A percentile compares a stretch with the other conserved stretches of the same genome.
Evolutionary conservation across 92 coral and sea anemone species (phyloP).

Genomic region (Galaxea fascicularis): DNA sequence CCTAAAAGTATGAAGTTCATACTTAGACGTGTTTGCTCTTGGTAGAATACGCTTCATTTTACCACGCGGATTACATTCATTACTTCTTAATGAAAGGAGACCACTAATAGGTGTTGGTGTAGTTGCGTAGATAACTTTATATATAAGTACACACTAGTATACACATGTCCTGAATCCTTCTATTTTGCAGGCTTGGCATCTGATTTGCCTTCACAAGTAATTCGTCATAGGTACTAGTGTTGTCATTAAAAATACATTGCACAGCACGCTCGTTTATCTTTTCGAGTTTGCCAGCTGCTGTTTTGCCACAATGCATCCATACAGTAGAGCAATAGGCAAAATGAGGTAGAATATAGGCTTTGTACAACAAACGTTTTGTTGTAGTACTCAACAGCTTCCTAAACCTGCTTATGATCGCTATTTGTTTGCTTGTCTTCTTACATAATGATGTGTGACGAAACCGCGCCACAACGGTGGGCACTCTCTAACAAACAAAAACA

Average conservation of each 20-base stretch:
- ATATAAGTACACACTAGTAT: conserved; percentile 10
- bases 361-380: conserved; percentile 16
- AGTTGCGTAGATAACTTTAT: conserved; percentile 12
- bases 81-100: neutral
- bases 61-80: neutral
- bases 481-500: neutral
- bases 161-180: conserved; percentile 12
- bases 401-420: neutral
- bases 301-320: too few relatives aligned
- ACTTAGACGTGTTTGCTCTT: neutral
- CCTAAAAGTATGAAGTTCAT: neutral
- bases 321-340: conserved; percentile 26
- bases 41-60: neutral
- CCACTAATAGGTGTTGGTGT: neutral
- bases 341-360: conserved; percentile 23
- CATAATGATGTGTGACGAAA: too few relatives aligned
- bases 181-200: conserved; percentile 11
- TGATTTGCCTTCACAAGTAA: conserved; percentile 13
- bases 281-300: neutral
- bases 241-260: too few relatives aligned
- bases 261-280: conserved; percentile 4
- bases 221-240: neutral
- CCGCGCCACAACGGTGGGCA: neutral
- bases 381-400: neutral
- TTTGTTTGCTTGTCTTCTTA: too few relatives aligned